Base-by-base conservation (phyloP, 2,797 vertebrate genomes). In the Schizopygopsis pylzovi region DNA sequence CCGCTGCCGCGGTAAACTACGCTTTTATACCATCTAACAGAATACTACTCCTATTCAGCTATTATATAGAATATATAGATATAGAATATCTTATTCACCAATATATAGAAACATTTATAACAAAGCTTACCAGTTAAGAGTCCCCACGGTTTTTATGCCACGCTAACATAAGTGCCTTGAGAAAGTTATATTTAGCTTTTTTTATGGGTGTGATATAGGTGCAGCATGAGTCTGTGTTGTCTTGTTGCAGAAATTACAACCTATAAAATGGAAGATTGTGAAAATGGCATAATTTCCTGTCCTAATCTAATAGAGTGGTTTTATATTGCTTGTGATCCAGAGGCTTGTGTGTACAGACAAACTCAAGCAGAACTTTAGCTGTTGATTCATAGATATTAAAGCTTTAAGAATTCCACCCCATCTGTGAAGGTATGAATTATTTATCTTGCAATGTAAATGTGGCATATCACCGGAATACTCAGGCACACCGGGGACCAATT, bases 361-460 rank as follows among this genome's bases (percentile, higher is more conserved):
- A 33, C 39, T 73, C 4, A 18, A 4, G 18, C 18, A 33, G 11
- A 25, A 54, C 8, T 81, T 63, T 39, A 73, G 25, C 72, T 63
- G 71, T 82, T 73, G 81, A 85, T 81, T 82, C 67, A 83, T 79
- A 81, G 80, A 72, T 87, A 79, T 85, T 75, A 79, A 86, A 83
- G 80, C 28, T 63, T 77, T 70, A 43, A 83, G 76, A 83, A 81
- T 87, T 83, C 79, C 52, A 45, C 81, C 47, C 65, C 76, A 82
- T 87, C 70, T 61, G 76, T 54, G 70, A 83, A 43, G 16, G 20
- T 79, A 84, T 89, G 81, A 86, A 83, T 89, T 83, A 89, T 89
- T 87, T 80, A 85, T 89, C 37, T 71, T 77, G 70, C 80, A 52
- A 80, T 83, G 85, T 87, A 88, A 86, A 88, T 87, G 87, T 79